Conservation (phyloP, 1,140 invertebrate species). For the Drosophila leontia region DNA sequence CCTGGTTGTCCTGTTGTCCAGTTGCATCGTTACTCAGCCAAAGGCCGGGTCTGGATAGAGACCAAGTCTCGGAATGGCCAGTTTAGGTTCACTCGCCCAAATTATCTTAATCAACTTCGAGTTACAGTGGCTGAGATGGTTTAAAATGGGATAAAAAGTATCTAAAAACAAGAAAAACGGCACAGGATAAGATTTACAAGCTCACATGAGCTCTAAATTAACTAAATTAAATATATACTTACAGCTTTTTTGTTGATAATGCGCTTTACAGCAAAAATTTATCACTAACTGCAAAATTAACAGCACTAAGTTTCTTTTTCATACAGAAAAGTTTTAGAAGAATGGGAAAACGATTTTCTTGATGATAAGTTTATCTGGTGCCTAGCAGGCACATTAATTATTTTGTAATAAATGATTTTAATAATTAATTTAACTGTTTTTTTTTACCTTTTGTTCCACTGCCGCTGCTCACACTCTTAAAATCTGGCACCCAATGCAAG, state of each 20-base stretch:
- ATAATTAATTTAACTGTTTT: not conserved
- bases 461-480: not conserved
- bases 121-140: conserved; percentile 4
- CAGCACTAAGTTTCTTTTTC: too few species aligned
- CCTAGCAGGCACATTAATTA: not conserved
- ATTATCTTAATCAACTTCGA: conserved; percentile 61
- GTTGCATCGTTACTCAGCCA: conserved; percentile 57
- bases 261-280: not conserved
- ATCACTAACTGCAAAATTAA: not conserved
- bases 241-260: too few species aligned
- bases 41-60: conserved; percentile 6
- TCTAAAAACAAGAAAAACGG: not conserved
- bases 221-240: too few species aligned
- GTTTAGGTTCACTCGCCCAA: conserved; percentile 18
- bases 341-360: not conserved
- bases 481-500: conserved; percentile 9
- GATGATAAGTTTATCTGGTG: not conserved
- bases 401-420: not conserved
- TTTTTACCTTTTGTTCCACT: not conserved
- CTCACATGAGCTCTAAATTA: too few species aligned
- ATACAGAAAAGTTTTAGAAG: too few species aligned
- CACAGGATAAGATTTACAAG: not conserved
- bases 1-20: conserved; percentile 7
- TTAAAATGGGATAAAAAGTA: not conserved
- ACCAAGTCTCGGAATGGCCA: conserved; percentile 46